Percentiles rank a stretch among this genome's conserved stretches.
Evolutionary conservation across 2,113 vertebrate species (phyloP).

Genomic region (Phalacrocorax pelagicus): DNA sequence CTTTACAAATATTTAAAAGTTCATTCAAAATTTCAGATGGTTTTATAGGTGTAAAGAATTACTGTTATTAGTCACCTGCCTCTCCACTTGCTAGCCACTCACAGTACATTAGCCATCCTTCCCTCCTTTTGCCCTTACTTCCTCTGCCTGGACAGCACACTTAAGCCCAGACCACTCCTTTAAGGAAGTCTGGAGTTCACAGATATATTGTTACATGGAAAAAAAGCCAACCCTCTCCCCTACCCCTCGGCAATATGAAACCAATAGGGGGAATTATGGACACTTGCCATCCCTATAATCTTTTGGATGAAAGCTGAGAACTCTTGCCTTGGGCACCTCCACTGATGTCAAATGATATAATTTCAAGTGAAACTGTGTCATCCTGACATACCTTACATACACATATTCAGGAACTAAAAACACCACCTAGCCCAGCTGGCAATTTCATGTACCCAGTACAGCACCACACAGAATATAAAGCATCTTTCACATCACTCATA

Average conservation of each 20-base stretch:
- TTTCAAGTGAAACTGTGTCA: background rate
- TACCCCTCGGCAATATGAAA: background rate
- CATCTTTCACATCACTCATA: background rate
- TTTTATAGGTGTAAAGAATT: background rate
- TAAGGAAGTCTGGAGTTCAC: background rate
- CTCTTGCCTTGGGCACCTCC: background rate
- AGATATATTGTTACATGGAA: background rate
- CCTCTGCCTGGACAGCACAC: background rate
- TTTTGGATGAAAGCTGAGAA: background rate
- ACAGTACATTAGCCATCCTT: background rate
- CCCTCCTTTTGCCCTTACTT: background rate
- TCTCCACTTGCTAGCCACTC: background rate
- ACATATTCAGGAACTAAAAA: background rate
- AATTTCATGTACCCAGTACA: background rate
- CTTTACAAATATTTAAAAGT: background rate
- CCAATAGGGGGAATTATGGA: background rate
- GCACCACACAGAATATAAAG: background rate
- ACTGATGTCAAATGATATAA: background rate
- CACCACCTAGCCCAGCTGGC: accelerated
- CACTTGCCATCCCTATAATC: background rate
- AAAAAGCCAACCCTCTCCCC: background rate
- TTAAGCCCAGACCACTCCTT: background rate
- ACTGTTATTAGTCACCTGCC: background rate
- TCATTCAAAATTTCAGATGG: background rate
- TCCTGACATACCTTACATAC: background rate